A percentile compares a stretch with the other conserved stretches of the same genome.
Conservation (phyloP, 2,888 invertebrate genomes). For the Leptinotarsa juncta region DNA sequence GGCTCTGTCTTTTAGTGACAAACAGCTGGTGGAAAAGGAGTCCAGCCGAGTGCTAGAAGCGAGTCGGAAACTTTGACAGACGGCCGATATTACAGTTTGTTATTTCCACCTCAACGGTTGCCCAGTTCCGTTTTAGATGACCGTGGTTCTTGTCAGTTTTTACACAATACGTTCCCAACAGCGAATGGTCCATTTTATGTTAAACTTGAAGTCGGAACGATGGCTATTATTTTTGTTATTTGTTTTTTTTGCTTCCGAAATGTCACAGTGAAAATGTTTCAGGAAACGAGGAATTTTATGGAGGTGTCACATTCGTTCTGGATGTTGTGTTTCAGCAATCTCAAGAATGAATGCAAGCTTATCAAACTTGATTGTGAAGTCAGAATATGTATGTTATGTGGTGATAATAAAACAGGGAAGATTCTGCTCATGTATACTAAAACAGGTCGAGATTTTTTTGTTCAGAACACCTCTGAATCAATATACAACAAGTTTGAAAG, state of each 20-base stretch:
- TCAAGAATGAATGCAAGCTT: no score
- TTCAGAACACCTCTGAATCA: no score
- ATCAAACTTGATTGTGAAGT: no score
- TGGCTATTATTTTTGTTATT: background rate
- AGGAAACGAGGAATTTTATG: background rate
- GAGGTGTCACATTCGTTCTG: background rate
- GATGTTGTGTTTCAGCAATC: background rate
- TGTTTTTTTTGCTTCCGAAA: background rate
- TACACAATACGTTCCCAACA: constrained; percentile 28
- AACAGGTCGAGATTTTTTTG: no score
- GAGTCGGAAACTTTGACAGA: constrained; percentile 44
- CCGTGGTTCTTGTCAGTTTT: constrained; percentile 35
- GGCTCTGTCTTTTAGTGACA: background rate
- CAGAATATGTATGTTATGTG: no score
- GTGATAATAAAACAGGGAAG: no score
- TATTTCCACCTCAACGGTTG: constrained; percentile 51
- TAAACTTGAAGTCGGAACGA: constrained; percentile 7
- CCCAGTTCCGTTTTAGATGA: constrained; percentile 41
- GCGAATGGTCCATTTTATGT: constrained; percentile 29
- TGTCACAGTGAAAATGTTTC: background rate
- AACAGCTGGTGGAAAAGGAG: background rate
- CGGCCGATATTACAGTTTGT: constrained; percentile 52
- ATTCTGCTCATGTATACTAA: no score
- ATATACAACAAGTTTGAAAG: no score
- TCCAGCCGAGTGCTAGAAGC: background rate